phyloP scores from a whole-genome alignment of 2,888 invertebrate genomes.

The Helobdella robusta region DNA sequence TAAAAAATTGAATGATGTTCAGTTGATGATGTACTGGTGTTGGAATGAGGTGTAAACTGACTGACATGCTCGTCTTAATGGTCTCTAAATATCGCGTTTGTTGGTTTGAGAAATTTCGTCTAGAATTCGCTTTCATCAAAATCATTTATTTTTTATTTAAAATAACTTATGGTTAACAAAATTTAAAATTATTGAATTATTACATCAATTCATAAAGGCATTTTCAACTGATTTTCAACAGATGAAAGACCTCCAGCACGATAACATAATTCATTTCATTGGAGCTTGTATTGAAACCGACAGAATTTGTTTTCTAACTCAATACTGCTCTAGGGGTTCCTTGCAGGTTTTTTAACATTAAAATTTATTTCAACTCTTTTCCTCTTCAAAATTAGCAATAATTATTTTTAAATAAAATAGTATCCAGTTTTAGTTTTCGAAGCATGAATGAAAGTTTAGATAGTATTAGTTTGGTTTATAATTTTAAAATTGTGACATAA shows the following conservation, averaged over 20 bases:
- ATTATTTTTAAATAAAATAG: too few species aligned
- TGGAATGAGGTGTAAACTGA: too few species aligned
- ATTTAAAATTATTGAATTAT: not conserved
- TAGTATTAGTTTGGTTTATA: too few species aligned
- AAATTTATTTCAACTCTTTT: not conserved
- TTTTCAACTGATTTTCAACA: too few species aligned
- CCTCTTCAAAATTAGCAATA: too few species aligned
- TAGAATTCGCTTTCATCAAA: not conserved
- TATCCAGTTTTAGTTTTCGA: too few species aligned
- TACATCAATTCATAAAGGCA: not conserved
- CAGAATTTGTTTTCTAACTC: constrained; percentile 5
- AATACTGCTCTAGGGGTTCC: constrained; percentile 7
- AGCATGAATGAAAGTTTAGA: too few species aligned
- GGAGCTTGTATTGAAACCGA: constrained; percentile 15
- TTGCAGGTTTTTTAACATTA: constrained; percentile 1
- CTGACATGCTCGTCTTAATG: too few species aligned
- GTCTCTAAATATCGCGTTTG: too few species aligned
- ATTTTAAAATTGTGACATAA: too few species aligned
- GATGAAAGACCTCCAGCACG: constrained; percentile 21
- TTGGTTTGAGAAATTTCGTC: not conserved
- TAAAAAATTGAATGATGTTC: too few species aligned
- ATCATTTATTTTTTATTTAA: not conserved
- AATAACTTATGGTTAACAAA: not conserved
- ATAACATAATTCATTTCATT: constrained; percentile 8
- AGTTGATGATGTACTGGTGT: too few species aligned